Evolutionary conservation across 2,888 invertebrate species (phyloP).

Genomic region (Agriopis leucophaearia): DNA sequence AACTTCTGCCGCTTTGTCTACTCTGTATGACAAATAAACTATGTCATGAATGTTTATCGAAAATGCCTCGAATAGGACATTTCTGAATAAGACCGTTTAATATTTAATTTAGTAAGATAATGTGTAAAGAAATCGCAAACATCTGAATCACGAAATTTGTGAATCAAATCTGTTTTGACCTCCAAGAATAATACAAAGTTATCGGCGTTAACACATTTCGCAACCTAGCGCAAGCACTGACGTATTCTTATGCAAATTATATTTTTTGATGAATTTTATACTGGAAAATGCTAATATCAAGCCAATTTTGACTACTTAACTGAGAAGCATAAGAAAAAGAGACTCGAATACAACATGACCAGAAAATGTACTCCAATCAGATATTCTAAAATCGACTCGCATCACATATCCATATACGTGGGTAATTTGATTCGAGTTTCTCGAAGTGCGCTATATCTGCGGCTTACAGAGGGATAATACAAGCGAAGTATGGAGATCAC

Average conservation of each 20-base stretch:
- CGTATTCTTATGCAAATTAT: too few species aligned
- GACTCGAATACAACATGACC: background rate
- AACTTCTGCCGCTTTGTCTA: too few species aligned
- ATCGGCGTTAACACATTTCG: background rate
- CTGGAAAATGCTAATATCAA: too few species aligned
- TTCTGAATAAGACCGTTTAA: too few species aligned
- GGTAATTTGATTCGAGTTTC: constrained; percentile 6
- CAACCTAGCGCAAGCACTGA: background rate
- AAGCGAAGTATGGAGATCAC: constrained; percentile 77
- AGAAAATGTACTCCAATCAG: background rate
- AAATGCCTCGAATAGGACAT: too few species aligned
- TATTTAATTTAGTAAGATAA: background rate
- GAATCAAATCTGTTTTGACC: constrained; percentile 32
- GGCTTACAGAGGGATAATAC: constrained; percentile 59
- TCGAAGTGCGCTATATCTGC: constrained; percentile 36
- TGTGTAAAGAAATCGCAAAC: background rate
- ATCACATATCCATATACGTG: background rate
- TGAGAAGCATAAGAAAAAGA: background rate
- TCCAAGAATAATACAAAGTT: constrained; percentile 34
- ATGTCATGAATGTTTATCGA: too few species aligned
- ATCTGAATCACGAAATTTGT: constrained; percentile 7
- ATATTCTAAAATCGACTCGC: constrained; percentile 5
- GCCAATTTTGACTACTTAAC: too few species aligned
- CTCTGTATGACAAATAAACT: too few species aligned
- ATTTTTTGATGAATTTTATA: too few species aligned